Evolutionary conservation across 2,797 vertebrate species (phyloP).

Genomic region (Onychomys leucogaster): DNA sequence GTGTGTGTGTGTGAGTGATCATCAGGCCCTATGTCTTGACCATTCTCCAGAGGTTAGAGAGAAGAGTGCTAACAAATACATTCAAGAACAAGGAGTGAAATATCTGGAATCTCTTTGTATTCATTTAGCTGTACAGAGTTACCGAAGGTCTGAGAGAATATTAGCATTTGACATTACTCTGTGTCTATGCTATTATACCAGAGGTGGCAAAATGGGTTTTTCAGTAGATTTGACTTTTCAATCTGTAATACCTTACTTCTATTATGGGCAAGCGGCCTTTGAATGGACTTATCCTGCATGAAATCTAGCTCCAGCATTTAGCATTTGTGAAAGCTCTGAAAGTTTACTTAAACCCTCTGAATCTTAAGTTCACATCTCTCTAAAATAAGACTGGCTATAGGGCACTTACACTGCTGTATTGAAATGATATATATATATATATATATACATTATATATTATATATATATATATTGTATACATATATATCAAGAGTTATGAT

Average conservation of each 20-base stretch:
- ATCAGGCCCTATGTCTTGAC: background rate
- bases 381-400: background rate
- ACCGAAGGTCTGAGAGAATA: background rate
- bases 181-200: background rate
- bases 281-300: background rate
- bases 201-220: slow-evolving; percentile 30
- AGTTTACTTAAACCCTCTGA: slow-evolving; percentile 6
- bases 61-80: slow-evolving; percentile 1
- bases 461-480: too few relatives aligned
- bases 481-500: background rate
- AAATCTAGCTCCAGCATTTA: slow-evolving; percentile 34
- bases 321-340: slow-evolving; percentile 35
- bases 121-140: background rate
- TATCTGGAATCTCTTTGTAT: background rate
- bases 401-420: background rate
- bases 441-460: too few relatives aligned
- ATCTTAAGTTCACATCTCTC: background rate
- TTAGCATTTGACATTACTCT: slow-evolving; percentile 18
- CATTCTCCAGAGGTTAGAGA: slow-evolving; percentile 21
- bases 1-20: background rate
- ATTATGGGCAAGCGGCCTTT: background rate
- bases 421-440: background rate
- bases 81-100: background rate
- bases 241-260: background rate
- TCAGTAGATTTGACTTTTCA: background rate